phyloP scores from a whole-genome alignment of 2,797 vertebrate species.

The Hippopotamyrus pictus region DNA sequence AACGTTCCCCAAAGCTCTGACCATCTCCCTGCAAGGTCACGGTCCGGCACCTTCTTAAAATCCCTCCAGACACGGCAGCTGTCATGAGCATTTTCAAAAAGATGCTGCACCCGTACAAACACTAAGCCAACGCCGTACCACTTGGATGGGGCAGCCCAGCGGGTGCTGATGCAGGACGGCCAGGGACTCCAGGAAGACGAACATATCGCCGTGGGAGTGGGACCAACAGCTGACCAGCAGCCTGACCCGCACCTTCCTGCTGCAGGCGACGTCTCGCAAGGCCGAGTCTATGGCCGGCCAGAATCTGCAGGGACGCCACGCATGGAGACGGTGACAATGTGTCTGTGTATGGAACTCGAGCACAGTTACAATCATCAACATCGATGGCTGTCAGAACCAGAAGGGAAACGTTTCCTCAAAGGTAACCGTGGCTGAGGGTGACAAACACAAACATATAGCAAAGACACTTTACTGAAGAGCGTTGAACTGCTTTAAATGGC shows the following conservation, averaged over 20 bases:
- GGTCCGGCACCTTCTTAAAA: not conserved
- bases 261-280: slow-evolving; percentile 58
- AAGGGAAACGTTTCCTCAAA: not conserved
- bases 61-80: not conserved
- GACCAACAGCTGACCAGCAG: slow-evolving; percentile 70
- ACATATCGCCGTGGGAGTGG: slow-evolving; percentile 61
- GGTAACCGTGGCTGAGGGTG: not conserved
- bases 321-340: not conserved
- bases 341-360: not conserved
- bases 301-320: slow-evolving; percentile 45
- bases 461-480: not conserved
- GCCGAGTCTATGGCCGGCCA: slow-evolving; percentile 64
- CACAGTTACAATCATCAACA: not conserved
- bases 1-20: not conserved
- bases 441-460: not conserved
- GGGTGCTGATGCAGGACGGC: slow-evolving; percentile 50
- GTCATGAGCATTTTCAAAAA: not conserved
- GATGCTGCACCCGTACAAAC: not conserved
- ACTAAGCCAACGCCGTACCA: slow-evolving; percentile 43
- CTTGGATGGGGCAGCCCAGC: slow-evolving; percentile 52
- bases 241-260: slow-evolving; percentile 49
- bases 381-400: not conserved
- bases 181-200: slow-evolving; percentile 68
- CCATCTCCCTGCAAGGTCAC: not conserved
- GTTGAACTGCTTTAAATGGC: not conserved